Evolutionary conservation across 2,113 vertebrate genomes (phyloP).

Genomic region (Ptyas mucosa): DNA sequence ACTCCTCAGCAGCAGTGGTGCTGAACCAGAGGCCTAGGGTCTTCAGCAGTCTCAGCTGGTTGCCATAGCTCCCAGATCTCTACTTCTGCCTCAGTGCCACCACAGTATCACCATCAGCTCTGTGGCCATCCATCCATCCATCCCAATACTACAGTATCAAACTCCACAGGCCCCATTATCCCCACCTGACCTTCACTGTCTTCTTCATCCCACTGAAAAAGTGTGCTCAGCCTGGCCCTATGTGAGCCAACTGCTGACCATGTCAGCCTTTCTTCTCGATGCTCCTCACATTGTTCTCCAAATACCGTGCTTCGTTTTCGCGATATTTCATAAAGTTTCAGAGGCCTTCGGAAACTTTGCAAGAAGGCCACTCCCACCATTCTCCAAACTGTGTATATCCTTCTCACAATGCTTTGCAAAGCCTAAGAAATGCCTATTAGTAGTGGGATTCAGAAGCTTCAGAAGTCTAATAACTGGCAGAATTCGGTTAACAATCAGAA

Average conservation of each 20-base stretch:
- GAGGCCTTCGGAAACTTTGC: neutral
- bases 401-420: neutral
- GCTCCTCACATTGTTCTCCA: neutral
- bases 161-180: neutral
- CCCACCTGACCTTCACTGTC: neutral
- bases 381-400: neutral
- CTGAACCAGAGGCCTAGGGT: neutral
- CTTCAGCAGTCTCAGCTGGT: neutral
- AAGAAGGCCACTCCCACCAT: neutral
- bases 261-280: neutral
- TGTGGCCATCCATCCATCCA: neutral
- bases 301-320: neutral
- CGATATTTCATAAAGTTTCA: neutral
- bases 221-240: neutral
- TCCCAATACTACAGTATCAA: neutral
- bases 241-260: neutral
- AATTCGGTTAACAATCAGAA: neutral
- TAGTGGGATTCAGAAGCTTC: neutral
- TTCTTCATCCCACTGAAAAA: neutral
- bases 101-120: neutral
- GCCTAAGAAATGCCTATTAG: neutral
- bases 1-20: neutral
- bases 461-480: neutral
- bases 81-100: neutral
- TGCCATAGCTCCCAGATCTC: neutral